phyloP scores from a whole-genome alignment of 2,888 invertebrate genomes.

The Microctonus brassicae region DNA sequence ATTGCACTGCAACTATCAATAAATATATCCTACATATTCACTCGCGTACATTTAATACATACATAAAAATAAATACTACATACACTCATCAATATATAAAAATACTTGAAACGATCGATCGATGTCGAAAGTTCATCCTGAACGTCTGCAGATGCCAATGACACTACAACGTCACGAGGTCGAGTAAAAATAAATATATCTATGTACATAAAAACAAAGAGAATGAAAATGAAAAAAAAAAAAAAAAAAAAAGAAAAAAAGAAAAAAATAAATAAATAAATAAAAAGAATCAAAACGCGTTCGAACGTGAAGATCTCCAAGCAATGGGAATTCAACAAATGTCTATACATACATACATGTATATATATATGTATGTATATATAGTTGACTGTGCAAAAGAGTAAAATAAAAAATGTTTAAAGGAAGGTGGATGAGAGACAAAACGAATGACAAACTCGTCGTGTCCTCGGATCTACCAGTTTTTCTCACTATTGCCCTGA shows the following conservation, averaged over 20 bases:
- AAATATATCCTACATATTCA: slow-evolving; percentile 2
- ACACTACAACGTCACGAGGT: slow-evolving; percentile 23
- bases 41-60: no score
- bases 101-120: slow-evolving; percentile 7
- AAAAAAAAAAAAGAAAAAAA: slow-evolving; percentile 30
- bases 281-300: slow-evolving; percentile 3
- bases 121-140: slow-evolving; percentile 31
- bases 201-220: no score
- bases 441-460: slow-evolving; percentile 36
- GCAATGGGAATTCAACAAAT: slow-evolving; percentile 21
- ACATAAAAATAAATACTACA: no score
- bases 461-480: slow-evolving; percentile 51
- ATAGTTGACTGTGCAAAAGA: not conserved
- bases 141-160: slow-evolving; percentile 22
- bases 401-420: slow-evolving; percentile 20
- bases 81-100: no score
- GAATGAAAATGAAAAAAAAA: no score
- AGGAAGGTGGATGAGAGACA: slow-evolving; percentile 7
- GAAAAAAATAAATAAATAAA: not conserved
- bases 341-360: not conserved
- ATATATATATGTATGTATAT: no score
- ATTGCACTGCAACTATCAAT: slow-evolving; percentile 1
- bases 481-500: slow-evolving; percentile 47
- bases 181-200: not conserved
- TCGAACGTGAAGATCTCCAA: not conserved